A percentile compares a stretch with the other conserved stretches of the same genome.
Conservation (phyloP, 2,113 vertebrate genomes). For the Bagarius yarrelli region DNA sequence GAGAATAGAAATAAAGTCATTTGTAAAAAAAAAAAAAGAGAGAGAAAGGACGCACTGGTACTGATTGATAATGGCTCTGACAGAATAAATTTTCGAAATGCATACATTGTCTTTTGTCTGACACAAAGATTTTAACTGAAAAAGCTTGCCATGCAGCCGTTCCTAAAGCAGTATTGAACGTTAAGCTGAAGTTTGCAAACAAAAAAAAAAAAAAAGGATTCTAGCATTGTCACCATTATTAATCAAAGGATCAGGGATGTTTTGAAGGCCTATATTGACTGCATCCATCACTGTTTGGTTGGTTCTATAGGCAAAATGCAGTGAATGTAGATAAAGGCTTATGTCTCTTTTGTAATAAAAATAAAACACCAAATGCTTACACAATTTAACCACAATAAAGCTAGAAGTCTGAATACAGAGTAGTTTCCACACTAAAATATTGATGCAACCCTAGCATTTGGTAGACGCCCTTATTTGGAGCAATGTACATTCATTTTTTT, state of each 20-base stretch:
- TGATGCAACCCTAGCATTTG: neutral
- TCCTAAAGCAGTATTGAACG: neutral
- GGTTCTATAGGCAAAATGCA: neutral
- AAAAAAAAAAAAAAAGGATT: neutral
- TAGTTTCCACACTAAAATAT: neutral
- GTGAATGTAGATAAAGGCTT: neutral
- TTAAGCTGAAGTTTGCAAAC: neutral
- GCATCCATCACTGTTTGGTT: neutral
- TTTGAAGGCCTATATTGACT: conserved; percentile 7
- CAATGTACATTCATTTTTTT: too few species aligned
- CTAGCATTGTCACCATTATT: neutral
- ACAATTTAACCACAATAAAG: too few species aligned
- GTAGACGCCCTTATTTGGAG: too few species aligned
- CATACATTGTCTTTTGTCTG: neutral
- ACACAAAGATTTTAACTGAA: neutral
- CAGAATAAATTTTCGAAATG: neutral
- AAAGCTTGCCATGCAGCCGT: neutral
- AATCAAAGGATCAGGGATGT: conserved; percentile 18
- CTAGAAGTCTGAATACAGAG: neutral
- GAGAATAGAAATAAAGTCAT: neutral
- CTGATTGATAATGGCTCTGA: neutral
- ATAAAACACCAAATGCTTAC: neutral
- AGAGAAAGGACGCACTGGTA: neutral
- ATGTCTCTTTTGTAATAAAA: neutral
- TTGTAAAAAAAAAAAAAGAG: neutral